Evolutionary conservation across 2,888 invertebrate genomes (phyloP), one percentile per base, ranked within the genome.

Genomic region (Sycophila texana): DNA sequence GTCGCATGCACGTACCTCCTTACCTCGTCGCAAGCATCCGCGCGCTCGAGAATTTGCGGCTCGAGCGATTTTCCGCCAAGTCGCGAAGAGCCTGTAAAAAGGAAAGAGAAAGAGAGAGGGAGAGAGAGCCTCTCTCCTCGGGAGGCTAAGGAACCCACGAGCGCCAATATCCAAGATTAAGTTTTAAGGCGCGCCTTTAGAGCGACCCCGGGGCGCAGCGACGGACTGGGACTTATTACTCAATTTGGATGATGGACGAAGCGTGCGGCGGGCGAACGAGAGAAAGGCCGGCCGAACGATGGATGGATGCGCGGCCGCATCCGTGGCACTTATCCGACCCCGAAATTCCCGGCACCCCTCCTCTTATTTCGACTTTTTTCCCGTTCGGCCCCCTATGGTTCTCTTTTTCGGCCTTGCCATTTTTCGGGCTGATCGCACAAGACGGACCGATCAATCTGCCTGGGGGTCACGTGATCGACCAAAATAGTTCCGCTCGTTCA

Each of bases 211-310:
- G 80, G 65, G 75, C 80, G 79, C 81, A 82, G 82, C 81, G 79
- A 71, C 76, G 57, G 75, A 67, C 81, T 60, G 53, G 81, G 85
- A 85, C 88, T 89, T 88, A 88, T 87, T 85, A 87, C 87, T 87
- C 86, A 87, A 89, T 89, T 88, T 86, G 83, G 86, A 88, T 87
- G 88, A 88, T 88, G 86, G 85, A 85, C 85, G 86, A 85, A 77
- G 68, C 81, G 53, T 70, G 76, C 63, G 65, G 60, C 13, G 71
- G 58, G 39, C 16, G 71, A 63, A 49, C 47, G 58, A 47, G 20
- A 22, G 49, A 60, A 26, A 22, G 66, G 63, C 57, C 39, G 20
- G 72, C 14, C 47, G 66, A 47, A 39, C 39, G 70, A 78, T 73
- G 63, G 78, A 75, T 75, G 75, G 81, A 75, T 79, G 65, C 47